Evolutionary conservation across 1,140 invertebrate species (phyloP).

Genomic region (Leptinotarsa texana): DNA sequence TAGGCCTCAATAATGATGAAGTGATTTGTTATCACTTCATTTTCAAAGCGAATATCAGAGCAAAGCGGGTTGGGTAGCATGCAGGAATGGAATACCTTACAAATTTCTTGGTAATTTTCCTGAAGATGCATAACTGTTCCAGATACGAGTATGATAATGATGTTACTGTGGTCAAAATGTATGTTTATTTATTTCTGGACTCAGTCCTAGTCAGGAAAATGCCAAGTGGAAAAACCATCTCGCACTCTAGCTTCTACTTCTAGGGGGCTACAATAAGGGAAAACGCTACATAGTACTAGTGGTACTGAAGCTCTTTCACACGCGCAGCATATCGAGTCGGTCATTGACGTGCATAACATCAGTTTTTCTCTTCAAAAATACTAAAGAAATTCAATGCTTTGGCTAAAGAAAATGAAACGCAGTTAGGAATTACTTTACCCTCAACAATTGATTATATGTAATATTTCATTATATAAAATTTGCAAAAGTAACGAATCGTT

Average conservation of each 20-base stretch:
- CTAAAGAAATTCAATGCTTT: conserved; percentile 38
- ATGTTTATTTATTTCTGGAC: no score
- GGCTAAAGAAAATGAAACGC: conserved; percentile 41
- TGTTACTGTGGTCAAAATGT: no score
- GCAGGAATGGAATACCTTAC: conserved; percentile 25
- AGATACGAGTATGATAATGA: no score
- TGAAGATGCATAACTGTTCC: not conserved
- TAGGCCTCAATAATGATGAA: conserved; percentile 42
- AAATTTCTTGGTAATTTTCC: not conserved
- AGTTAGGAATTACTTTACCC: conserved; percentile 53
- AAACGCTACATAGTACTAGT: conserved; percentile 32
- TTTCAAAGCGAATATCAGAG: conserved; percentile 30
- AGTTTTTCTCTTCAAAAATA: not conserved
- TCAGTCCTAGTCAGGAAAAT: not conserved
- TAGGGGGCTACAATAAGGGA: conserved; percentile 28
- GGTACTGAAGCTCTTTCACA: conserved; percentile 42
- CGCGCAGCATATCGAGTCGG: conserved; percentile 48
- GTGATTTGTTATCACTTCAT: conserved; percentile 25
- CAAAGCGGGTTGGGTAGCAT: conserved; percentile 37
- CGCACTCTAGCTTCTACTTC: conserved; percentile 16
- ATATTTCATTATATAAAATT: conserved; percentile 55
- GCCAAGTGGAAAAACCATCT: not conserved
- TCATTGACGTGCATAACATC: conserved; percentile 32
- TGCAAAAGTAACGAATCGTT: conserved; percentile 56
- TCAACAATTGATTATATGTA: conserved; percentile 54